Base-by-base conservation (phyloP, 2,888 invertebrate species). In the Agonopterix alstromeriana region DNA sequence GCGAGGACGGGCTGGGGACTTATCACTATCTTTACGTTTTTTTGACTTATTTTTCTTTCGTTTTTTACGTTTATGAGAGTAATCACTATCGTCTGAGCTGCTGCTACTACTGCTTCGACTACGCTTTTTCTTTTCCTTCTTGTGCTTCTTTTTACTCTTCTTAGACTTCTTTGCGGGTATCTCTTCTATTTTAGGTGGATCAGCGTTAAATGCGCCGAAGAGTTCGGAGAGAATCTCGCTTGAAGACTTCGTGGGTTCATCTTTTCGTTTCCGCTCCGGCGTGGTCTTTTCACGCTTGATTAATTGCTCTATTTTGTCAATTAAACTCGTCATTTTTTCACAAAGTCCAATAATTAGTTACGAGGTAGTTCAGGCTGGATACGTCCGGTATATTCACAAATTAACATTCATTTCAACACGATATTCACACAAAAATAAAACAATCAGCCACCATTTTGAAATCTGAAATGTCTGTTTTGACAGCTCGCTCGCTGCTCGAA, bases 211-310 rank as follows among this genome's bases (percentile, higher is more conserved):
- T 17, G 92, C 93, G 63, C 94, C 90, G 66, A 96, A 96, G 0
- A 96, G 82, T 77, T 96, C 96, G 0, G 95, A 93, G 12, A 96
- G 87, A 63, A 96, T 95, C 79, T 96, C 95, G 70, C 91, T 92
- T 0, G 94, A 94, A 7, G 94, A 92, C 72, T 94, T 94, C 36
- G 86, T 71, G 8, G 77, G 70, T 50, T 86, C 87, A 57, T 80
- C 81, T 65, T 84, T 85, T 52, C 66, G 67, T 56, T 79, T 80
- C 40, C 77, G 74, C 36, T 87, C 87, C 7, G 88, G 88, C 36
- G 87, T 82, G 1, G 82, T 79, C 54, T 83, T 85, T 56, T 88
- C 88, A 53, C 83, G 70, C 63, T 88, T 88, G 9, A 88, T 88
- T 51, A 88, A 60, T 55, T 77, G 65, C 57, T 83, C 87, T 57